These are phyloP conservation scores for Rhabdomys dilectus DNA, from an alignment of 2,113 vertebrate genomes.

Conservation along the genomic window DNA sequence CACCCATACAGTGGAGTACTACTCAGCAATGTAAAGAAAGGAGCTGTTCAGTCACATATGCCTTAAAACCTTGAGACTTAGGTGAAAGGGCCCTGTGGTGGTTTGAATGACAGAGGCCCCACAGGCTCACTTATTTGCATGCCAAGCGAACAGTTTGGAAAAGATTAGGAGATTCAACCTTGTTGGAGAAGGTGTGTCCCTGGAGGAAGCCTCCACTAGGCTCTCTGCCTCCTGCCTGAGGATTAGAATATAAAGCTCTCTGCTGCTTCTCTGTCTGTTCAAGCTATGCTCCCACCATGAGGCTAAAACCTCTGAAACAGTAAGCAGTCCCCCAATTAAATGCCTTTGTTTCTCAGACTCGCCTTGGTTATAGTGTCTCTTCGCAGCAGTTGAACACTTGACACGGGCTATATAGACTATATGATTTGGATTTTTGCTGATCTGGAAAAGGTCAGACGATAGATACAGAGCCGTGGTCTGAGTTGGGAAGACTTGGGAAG, in stretches of 20 bases:
- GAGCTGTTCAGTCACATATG: neutral
- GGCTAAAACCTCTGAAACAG: neutral
- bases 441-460: neutral
- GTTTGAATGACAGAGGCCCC: neutral
- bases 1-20: neutral
- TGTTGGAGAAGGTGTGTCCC: neutral
- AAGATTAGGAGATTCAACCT: neutral
- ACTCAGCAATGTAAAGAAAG: neutral
- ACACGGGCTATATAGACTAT: neutral
- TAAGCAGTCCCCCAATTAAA: neutral
- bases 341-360: neutral
- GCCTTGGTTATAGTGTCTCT: too few species aligned
- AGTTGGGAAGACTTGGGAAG: too few species aligned
- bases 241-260: neutral
- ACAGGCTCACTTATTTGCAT: accelerated
- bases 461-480: neutral
- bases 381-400: neutral
- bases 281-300: neutral
- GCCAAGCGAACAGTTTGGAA: neutral
- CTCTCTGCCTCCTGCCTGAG: neutral
- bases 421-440: accelerated
- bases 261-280: neutral
- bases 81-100: neutral
- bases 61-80: too few species aligned
- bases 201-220: too few species aligned